Evolutionary conservation across 2,888 invertebrate genomes (phyloP).

Genomic region (Trilocha varians): DNA sequence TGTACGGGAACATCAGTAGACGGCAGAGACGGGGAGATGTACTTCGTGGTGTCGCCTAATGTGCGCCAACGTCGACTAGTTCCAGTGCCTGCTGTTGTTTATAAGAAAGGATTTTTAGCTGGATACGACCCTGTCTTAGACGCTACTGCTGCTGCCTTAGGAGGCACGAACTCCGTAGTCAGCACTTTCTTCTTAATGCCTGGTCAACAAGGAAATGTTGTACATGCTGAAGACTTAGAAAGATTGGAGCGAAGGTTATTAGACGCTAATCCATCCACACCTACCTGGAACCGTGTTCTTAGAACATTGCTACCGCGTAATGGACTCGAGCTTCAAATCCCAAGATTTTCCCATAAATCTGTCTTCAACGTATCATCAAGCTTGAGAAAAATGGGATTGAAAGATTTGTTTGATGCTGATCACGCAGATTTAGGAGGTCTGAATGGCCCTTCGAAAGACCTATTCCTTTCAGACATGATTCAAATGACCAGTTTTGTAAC

Average conservation of each 20-base stretch:
- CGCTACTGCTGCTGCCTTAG: constrained; percentile 86
- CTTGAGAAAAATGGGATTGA: constrained; percentile 85
- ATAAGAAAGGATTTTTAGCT: constrained; percentile 82
- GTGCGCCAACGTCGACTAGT: constrained; percentile 85
- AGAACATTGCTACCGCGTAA: constrained; percentile 82
- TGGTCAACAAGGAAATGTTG: constrained; percentile 86
- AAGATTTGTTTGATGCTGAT: constrained; percentile 82
- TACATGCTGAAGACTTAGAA: constrained; percentile 84
- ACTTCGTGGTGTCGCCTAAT: constrained; percentile 87
- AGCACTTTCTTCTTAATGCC: constrained; percentile 89
- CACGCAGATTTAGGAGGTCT: constrained; percentile 88
- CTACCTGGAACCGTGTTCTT: constrained; percentile 82
- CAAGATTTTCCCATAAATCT: constrained; percentile 87
- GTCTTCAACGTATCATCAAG: constrained; percentile 86
- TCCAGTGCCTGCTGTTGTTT: constrained; percentile 88
- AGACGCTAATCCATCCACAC: constrained; percentile 77
- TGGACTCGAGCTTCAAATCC: constrained; percentile 87
- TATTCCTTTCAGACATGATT: constrained; percentile 87
- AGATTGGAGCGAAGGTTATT: constrained; percentile 81
- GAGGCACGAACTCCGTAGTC: constrained; percentile 78
- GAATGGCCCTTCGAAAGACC: constrained; percentile 84
- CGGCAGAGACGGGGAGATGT: constrained; percentile 88
- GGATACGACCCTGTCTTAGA: constrained; percentile 89
- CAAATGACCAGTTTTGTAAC: constrained; percentile 89
- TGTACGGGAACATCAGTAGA: constrained; percentile 82